phyloP scores from a whole-genome alignment of 2,113 vertebrate species.

The Bubo blakistoni region DNA sequence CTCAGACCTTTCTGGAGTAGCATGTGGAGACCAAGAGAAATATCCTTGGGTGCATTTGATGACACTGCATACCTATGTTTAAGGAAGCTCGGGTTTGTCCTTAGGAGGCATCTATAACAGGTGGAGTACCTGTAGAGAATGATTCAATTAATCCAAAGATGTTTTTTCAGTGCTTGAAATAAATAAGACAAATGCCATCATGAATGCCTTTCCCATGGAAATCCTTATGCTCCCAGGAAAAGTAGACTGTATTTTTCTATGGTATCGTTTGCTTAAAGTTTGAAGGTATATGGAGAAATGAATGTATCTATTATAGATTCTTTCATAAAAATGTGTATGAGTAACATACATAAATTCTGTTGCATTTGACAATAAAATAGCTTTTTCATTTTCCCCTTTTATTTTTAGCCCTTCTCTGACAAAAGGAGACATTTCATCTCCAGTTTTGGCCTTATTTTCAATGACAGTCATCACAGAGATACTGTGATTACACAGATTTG shows the following conservation, averaged over 20 bases:
- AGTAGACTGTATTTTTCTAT: not conserved
- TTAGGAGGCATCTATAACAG: not conserved
- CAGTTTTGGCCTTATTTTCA: not conserved
- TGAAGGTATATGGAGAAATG: not conserved
- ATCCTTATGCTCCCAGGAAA: not conserved
- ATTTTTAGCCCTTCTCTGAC: not conserved
- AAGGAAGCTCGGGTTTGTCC: not conserved
- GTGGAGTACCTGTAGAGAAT: not conserved
- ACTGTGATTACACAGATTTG: not conserved
- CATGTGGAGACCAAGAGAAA: not conserved
- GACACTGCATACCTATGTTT: not conserved
- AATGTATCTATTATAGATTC: not conserved
- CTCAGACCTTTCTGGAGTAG: not conserved
- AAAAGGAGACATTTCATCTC: not conserved
- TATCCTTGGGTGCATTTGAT: not conserved
- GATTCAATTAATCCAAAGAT: not conserved
- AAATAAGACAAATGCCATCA: not conserved
- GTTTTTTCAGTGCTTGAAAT: not conserved
- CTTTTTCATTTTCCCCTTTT: not conserved
- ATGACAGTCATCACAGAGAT: not conserved
- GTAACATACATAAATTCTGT: not conserved
- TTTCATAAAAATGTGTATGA: not conserved
- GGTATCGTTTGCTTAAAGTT: not conserved
- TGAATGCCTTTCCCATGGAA: not conserved
- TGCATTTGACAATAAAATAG: rapidly evolving